These are phyloP conservation scores for Rhabdornis inornatus DNA, from an alignment of 2,113 vertebrate genomes.

Conservation along the genomic window DNA sequence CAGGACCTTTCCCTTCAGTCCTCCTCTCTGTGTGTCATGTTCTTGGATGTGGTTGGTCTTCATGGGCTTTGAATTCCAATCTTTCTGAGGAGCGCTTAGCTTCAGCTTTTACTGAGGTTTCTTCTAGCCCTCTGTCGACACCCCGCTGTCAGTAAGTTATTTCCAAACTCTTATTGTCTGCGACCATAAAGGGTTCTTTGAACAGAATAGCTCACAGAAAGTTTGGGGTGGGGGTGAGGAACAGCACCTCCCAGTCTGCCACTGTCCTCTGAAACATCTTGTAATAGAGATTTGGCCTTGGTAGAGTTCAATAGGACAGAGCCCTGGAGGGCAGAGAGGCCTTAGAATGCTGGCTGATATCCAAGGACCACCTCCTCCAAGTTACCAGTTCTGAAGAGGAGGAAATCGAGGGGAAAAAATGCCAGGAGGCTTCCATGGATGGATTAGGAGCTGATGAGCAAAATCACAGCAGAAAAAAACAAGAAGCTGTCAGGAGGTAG, in stretches of 20 bases:
- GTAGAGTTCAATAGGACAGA: background rate
- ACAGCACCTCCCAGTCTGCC: background rate
- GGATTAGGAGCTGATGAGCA: background rate
- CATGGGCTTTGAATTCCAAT: background rate
- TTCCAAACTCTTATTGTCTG: background rate
- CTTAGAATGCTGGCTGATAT: background rate
- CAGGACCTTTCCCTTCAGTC: background rate
- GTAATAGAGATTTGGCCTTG: background rate
- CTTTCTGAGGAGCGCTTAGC: background rate
- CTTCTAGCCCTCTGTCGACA: background rate
- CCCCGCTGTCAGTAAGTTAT: background rate
- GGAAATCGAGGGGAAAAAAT: background rate
- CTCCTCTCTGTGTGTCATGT: background rate
- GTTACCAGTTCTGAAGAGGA: background rate
- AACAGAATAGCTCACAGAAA: background rate
- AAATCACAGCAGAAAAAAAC: background rate
- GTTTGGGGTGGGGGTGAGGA: background rate
- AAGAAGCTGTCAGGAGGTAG: background rate
- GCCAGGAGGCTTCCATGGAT: background rate
- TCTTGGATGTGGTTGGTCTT: background rate
- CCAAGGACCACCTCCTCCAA: background rate
- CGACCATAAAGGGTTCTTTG: background rate
- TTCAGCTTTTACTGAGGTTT: background rate
- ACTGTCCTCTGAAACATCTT: background rate
- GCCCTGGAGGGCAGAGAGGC: background rate